These are phyloP conservation scores for Lepidotrigona ventralis DNA, from an alignment of 1,140 invertebrate species.

Conservation along the genomic window DNA sequence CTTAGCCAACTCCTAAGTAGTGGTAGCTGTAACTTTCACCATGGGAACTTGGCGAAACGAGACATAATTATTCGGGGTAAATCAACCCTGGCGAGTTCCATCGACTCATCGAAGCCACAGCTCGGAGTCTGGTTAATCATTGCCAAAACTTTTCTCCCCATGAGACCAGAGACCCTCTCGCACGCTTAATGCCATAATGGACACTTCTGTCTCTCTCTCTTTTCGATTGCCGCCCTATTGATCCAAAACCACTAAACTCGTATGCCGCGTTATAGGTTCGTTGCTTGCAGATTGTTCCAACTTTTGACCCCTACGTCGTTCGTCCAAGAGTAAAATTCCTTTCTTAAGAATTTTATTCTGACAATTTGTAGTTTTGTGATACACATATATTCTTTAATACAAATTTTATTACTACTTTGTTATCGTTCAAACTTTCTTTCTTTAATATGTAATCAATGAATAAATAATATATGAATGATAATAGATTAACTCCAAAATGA, in stretches of 20 bases:
- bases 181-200: slow-evolving; percentile 71
- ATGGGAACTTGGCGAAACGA: slow-evolving; percentile 1
- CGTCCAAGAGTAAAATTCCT: too few relatives aligned
- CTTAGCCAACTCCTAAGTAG: neutral
- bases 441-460: too few relatives aligned
- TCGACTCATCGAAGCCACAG: slow-evolving; percentile 51
- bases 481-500: too few relatives aligned
- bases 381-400: neutral
- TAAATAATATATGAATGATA: too few relatives aligned
- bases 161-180: slow-evolving; percentile 63
- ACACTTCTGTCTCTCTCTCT: slow-evolving; percentile 59
- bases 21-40: slow-evolving; percentile 9
- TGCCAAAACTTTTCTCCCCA: slow-evolving; percentile 73
- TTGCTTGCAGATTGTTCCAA: slow-evolving; percentile 1
- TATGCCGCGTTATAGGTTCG: neutral
- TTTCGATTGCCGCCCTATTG: slow-evolving; percentile 55
- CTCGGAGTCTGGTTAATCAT: slow-evolving; percentile 72
- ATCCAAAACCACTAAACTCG: slow-evolving; percentile 37
- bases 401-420: neutral
- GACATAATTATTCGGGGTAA: slow-evolving; percentile 55
- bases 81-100: slow-evolving; percentile 43
- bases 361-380: neutral
- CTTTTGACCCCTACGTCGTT: neutral
- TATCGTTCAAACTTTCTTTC: too few relatives aligned
- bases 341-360: neutral